Percentiles rank a stretch among this genome's conserved stretches.
phyloP scores from a whole-genome alignment of 2,797 vertebrate genomes.

The Apodemus agrarius region DNA sequence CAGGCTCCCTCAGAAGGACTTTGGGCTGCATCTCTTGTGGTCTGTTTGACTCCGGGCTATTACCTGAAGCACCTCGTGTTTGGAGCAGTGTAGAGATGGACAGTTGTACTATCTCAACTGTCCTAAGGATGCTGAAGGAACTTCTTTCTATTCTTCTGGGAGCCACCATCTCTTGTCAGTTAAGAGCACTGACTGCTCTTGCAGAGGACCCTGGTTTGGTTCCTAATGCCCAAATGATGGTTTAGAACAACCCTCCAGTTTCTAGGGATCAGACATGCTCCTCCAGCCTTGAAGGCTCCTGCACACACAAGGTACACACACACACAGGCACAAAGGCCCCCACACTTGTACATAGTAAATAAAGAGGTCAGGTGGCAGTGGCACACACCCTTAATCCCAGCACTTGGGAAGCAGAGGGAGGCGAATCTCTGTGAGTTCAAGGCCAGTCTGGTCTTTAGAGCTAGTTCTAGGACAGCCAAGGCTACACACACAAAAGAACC shows the following conservation, averaged over 20 bases:
- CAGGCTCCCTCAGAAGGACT: background rate
- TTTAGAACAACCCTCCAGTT: background rate
- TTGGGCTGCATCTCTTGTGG: background rate
- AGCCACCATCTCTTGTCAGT: background rate
- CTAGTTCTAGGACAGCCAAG: background rate
- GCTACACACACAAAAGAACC: background rate
- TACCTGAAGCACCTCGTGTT: background rate
- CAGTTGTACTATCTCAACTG: background rate
- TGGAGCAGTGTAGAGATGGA: background rate
- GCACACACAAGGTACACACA: too few species aligned
- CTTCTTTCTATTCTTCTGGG: background rate
- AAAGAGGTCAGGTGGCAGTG: background rate
- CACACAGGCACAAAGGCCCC: background rate
- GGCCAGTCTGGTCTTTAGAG: background rate
- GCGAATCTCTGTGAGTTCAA: background rate
- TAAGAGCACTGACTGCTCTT: background rate
- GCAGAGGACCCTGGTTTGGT: background rate
- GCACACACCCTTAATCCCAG: background rate
- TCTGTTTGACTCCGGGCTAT: background rate
- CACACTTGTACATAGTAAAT: background rate
- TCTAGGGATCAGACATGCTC: background rate
- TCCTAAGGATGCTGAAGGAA: background rate
- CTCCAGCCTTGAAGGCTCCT: too few species aligned
- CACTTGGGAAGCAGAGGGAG: background rate
- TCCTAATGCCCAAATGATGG: background rate